Percentiles rank a stretch among this genome's conserved stretches.
Evolutionary conservation across 2,888 invertebrate species (phyloP).

Genomic region (Lottia gigantea): DNA sequence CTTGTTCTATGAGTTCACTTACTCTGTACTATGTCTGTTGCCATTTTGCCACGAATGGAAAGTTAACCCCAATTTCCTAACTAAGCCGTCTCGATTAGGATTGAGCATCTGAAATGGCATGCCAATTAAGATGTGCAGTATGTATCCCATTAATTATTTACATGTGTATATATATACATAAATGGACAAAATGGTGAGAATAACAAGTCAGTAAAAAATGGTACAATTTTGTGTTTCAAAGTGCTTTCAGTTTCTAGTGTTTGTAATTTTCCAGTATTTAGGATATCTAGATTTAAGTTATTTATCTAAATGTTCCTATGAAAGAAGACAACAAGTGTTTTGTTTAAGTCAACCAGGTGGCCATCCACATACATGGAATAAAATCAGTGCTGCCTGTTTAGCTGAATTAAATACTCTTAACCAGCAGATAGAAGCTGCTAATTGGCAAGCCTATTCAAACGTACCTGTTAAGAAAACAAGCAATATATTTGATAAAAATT

Average conservation of each 20-base stretch:
- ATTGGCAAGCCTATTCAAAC: conserved; percentile 52
- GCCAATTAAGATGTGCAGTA: too few relatives aligned
- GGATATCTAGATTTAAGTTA: conserved; percentile 81
- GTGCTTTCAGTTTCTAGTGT: too few relatives aligned
- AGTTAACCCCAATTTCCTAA: too few relatives aligned
- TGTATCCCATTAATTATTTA: background rate
- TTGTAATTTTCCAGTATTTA: conserved; percentile 73
- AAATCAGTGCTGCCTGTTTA: conserved; percentile 75
- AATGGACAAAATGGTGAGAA: too few relatives aligned
- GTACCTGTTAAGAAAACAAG: conserved; percentile 38
- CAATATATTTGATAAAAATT: conserved; percentile 7
- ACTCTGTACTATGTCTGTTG: too few relatives aligned
- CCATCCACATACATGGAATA: conserved; percentile 89
- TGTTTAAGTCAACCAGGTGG: conserved; percentile 71
- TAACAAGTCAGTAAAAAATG: too few relatives aligned
- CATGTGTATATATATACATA: background rate
- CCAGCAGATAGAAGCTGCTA: conserved; percentile 56
- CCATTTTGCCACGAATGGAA: too few relatives aligned
- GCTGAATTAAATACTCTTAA: conserved; percentile 76
- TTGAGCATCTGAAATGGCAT: too few relatives aligned
- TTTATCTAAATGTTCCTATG: conserved; percentile 75
- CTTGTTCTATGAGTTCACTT: too few relatives aligned
- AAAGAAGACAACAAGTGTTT: conserved; percentile 77
- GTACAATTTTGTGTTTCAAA: too few relatives aligned
- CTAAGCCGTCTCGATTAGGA: too few relatives aligned